A percentile compares a stretch with the other conserved stretches of the same genome.
Evolutionary conservation across 2,888 invertebrate genomes (phyloP).

Genomic region (Gisinianus flammeolus): DNA sequence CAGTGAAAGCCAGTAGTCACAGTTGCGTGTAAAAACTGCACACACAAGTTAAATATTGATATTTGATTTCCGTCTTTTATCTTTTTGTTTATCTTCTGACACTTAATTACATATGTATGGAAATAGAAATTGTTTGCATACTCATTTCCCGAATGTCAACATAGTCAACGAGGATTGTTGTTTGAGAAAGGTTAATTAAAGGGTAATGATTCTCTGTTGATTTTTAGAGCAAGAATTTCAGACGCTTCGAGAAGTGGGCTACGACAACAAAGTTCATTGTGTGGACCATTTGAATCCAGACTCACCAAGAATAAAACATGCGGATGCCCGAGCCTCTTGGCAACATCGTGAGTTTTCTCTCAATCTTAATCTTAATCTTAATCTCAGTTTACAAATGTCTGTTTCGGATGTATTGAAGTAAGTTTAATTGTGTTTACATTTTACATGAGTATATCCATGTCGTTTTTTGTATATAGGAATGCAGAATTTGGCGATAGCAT

Average conservation of each 20-base stretch:
- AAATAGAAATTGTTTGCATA: too few species aligned
- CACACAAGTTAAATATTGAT: too few species aligned
- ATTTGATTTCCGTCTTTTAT: too few species aligned
- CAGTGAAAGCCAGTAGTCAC: too few species aligned
- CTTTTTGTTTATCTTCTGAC: too few species aligned
- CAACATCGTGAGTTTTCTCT: constrained; percentile 54
- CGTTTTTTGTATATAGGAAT: constrained; percentile 72
- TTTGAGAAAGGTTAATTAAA: too few species aligned
- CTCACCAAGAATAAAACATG: constrained; percentile 34
- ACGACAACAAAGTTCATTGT: constrained; percentile 45
- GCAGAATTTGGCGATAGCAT: constrained; percentile 95
- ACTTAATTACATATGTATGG: too few species aligned
- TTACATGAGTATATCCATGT: not conserved
- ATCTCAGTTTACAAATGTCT: not conserved
- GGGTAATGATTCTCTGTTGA: too few species aligned
- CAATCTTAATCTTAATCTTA: too few species aligned
- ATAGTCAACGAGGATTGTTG: too few species aligned
- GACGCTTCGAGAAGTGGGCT: constrained; percentile 50
- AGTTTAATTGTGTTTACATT: not conserved
- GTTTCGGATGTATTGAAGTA: not conserved
- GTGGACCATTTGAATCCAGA: constrained; percentile 55
- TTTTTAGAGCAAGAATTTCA: constrained; percentile 54
- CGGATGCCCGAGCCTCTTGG: constrained; percentile 55
- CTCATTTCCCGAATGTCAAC: too few species aligned
- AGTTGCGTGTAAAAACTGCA: too few species aligned